Base-by-base conservation (phyloP, 2,888 invertebrate genomes). In the Cremastinae sp. region DNA sequence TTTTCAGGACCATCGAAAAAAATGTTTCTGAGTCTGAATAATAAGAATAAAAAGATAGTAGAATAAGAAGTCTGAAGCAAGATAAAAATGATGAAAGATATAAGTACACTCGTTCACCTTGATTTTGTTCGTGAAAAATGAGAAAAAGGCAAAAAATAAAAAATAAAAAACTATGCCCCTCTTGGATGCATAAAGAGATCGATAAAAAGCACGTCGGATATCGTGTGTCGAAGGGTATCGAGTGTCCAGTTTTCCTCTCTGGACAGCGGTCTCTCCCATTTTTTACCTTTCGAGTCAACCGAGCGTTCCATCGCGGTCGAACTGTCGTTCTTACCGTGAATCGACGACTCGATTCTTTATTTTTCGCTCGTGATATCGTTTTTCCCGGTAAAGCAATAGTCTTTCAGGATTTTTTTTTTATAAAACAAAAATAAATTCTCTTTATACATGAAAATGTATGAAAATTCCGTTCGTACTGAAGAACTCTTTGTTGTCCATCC, bases 121-220 rank as follows among this genome's bases (percentile, higher is more conserved):
- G 49, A n/a, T 28, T 22, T 14, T 10, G 18, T 41, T 28, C 51
- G 39, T 10, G 45, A 35, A 18, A 49, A 69, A 8, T 22, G 49
- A 9, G 3, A n/a, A 16, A 41, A 10, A 53, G 0, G n/a, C 20
- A 49, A 59, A 51, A 51, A 59, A 39, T 3, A 16, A 16, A n/a
- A 18, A 16, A 61, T 8, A 18, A 22, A 51, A 16, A 14, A 5
- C 5, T 28, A 28, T 3, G 5, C 28, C 55, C 39, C 12, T 47
- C 76, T 78, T 76, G 73, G 81, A 79, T 81, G 65, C 79, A 28
- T 28, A 28, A 83, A 84, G 83, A 79, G 80, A 79, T 83, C 81
- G 79, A 75, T 83, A 85, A 83, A 85, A 85, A 85, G 78, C 53
- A 65, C 69, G 68, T 65, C 12, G 66, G 69, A 75, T 79, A 79